Evolutionary conservation across 2,797 vertebrate genomes (phyloP), one percentile per base, ranked within the genome.

Genomic region (Euthynnus affinis): DNA sequence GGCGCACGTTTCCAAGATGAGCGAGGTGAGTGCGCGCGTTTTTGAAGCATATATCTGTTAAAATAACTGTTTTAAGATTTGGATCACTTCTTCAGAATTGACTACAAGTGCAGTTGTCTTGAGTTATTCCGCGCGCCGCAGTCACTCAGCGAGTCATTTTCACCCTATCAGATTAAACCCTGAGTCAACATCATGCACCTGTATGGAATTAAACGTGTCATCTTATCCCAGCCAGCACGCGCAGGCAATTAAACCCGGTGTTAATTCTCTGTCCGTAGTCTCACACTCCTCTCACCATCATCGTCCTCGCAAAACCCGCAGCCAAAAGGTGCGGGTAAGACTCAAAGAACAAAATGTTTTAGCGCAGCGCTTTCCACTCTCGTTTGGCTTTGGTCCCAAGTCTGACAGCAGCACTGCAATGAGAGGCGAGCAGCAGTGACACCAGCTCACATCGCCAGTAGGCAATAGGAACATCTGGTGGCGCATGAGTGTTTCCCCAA

Each of bases 21-120:
- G 94, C 86, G 94, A 94, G 93, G 94, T 95, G 88, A 95, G 93
- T 92, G 64, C 7, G 59, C 20, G 58, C 9, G 52, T 32, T 71
- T 55, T 23, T 40, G 18, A 12, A n/a, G 61, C 55, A 2, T 23
- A 5, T 23, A 52, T 32, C 29, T 51, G 58, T 32, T 3, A 3
- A 12, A 46, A 20, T 37, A 42, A 1, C 3, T 14, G 40, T 42
- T 42, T 34, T 42, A 42, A 42, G 12, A 42, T 42, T 5, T 4
- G 40, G 14, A 40, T 9, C 40, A 12, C 25, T 63, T 51, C 37
- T 12, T 37, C 9, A 37, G 37, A 37, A 37, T 51, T 1, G 23
- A 14, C 18, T 46, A 71, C 71, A 59, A 55, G 80, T 58, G 53
- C 66, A 70, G 37, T 15, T 37, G n/a, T 25, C 4, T n/a, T 6